phyloP scores from a whole-genome alignment of 2,888 invertebrate genomes.

The Eledone cirrhosa region DNA sequence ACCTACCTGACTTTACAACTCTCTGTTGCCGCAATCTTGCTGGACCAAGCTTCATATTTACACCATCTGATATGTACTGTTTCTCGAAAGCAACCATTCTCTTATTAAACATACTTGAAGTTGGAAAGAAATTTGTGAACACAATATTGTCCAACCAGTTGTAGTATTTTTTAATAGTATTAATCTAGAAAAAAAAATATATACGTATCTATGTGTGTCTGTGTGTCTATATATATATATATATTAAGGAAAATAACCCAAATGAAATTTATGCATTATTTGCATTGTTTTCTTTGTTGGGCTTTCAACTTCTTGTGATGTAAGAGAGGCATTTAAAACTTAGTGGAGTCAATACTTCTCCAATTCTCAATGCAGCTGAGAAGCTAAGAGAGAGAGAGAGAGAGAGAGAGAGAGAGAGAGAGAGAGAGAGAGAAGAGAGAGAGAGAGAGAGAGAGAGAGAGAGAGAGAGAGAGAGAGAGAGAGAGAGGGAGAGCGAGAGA shows the following conservation, averaged over 20 bases:
- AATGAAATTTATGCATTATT: too few relatives aligned
- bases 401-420: slow-evolving; percentile 17
- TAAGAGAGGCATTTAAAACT: too few relatives aligned
- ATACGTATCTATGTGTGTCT: too few relatives aligned
- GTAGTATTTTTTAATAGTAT: slow-evolving; percentile 29
- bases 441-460: slow-evolving; percentile 10
- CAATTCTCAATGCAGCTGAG: neutral
- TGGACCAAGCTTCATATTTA: slow-evolving; percentile 37
- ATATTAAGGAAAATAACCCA: too few relatives aligned
- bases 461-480: slow-evolving; percentile 6
- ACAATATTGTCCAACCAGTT: slow-evolving; percentile 35
- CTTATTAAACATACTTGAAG: slow-evolving; percentile 24
- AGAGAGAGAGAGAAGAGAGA: slow-evolving; percentile 18
- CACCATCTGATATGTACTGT: slow-evolving; percentile 34
- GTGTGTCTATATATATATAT: too few relatives aligned
- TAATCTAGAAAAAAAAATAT: slow-evolving; percentile 28
- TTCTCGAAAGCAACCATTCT: slow-evolving; percentile 31
- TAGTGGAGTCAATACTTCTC: too few relatives aligned
- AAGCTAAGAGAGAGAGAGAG: slow-evolving; percentile 4
- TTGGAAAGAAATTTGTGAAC: slow-evolving; percentile 35
- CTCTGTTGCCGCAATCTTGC: slow-evolving; percentile 38
- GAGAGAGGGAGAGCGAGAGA: slow-evolving; percentile 2
- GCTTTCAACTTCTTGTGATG: too few relatives aligned
- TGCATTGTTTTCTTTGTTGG: too few relatives aligned
- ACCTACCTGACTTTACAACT: slow-evolving; percentile 12